Conservation (phyloP, 1,140 invertebrate species). For the Zaprionus vittiger region DNA sequence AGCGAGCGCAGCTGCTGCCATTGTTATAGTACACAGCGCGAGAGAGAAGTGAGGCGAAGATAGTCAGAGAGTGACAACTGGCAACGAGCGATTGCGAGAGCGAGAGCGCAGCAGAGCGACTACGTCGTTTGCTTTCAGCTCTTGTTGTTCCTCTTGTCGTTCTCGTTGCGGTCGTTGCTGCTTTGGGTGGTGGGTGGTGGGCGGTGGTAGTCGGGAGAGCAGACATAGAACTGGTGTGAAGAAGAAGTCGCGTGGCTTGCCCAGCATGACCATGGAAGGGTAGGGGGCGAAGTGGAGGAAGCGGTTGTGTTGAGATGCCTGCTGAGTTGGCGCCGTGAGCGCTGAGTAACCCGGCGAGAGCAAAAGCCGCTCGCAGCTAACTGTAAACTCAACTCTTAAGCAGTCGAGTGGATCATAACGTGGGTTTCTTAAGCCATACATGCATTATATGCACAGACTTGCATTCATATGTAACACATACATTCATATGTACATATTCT, state of each 20-base stretch:
- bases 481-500: neutral
- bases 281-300: neutral
- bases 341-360: slow-evolving; percentile 3
- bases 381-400: slow-evolving; percentile 13
- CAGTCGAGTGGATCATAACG: slow-evolving; percentile 28
- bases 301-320: slow-evolving; percentile 1
- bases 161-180: neutral
- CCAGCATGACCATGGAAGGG: neutral
- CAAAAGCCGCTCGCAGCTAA: neutral
- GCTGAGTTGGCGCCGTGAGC: slow-evolving; percentile 12
- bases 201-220: neutral
- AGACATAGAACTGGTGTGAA: slow-evolving; percentile 48
- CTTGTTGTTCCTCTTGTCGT: slow-evolving; percentile 7
- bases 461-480: neutral
- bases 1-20: slow-evolving; percentile 56
- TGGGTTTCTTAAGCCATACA: slow-evolving; percentile 6
- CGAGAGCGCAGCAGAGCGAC: slow-evolving; percentile 12
- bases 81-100: slow-evolving; percentile 37
- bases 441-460: neutral
- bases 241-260: slow-evolving; percentile 18
- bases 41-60: slow-evolving; percentile 32
- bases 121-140: slow-evolving; percentile 11
- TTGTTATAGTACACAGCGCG: slow-evolving; percentile 47
- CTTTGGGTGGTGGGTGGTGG: slow-evolving; percentile 3
- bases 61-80: slow-evolving; percentile 41